Conservation (phyloP, 2,888 invertebrate genomes). For the Blomia tropicalis region DNA sequence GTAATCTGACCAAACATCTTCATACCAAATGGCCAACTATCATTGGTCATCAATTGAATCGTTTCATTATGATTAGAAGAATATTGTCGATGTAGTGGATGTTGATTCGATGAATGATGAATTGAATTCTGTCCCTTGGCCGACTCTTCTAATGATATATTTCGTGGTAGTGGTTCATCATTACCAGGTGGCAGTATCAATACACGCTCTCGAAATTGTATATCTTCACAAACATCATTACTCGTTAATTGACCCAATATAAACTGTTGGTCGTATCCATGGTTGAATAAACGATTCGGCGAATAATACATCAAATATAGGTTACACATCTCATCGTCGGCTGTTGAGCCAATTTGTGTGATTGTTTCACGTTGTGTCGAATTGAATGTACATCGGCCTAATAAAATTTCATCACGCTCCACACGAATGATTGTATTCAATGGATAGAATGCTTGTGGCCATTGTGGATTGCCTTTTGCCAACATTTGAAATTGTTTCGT, state of each 20-base stretch:
- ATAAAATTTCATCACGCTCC: constrained; percentile 39
- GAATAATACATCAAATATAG: constrained; percentile 42
- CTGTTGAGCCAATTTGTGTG: constrained; percentile 34
- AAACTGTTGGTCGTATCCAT: not conserved
- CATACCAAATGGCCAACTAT: constrained; percentile 27
- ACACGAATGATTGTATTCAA: constrained; percentile 35
- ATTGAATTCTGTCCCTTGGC: constrained; percentile 31
- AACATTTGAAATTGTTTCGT: constrained; percentile 34
- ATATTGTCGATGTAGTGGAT: constrained; percentile 5
- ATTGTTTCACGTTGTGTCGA: constrained; percentile 33
- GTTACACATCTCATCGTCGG: constrained; percentile 42
- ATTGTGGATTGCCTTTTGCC: constrained; percentile 45
- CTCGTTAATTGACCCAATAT: not conserved
- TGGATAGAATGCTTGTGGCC: constrained; percentile 47
- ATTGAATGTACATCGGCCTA: constrained; percentile 43
- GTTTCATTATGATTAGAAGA: not conserved
- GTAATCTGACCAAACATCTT: constrained; percentile 33
- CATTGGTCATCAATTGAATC: constrained; percentile 20
- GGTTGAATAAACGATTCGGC: not conserved
- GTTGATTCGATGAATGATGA: not conserved
- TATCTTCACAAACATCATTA: not conserved
- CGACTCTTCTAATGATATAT: constrained; percentile 38
- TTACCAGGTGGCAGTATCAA: constrained; percentile 36
- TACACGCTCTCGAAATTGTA: constrained; percentile 31
- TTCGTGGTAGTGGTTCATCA: constrained; percentile 39